Evolutionary conservation across 1,140 invertebrate species (phyloP).

Genomic region (Copidosoma floridanum): DNA sequence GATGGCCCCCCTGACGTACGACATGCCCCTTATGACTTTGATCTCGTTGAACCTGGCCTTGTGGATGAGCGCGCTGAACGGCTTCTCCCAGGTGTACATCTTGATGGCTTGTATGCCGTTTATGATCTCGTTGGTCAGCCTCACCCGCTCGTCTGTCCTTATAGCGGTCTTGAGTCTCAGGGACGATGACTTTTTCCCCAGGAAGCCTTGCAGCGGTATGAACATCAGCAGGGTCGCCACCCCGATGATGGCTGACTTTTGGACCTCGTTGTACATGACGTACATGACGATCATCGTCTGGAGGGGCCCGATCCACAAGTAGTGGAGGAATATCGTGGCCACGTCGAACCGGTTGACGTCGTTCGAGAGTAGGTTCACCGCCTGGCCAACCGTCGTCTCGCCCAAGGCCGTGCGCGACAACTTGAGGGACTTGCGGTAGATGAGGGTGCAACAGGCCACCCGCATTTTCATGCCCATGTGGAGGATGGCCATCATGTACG

Average conservation of each 20-base stretch:
- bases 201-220: conserved; percentile 78
- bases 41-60: conserved; percentile 62
- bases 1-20: conserved; percentile 68
- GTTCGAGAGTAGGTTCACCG: conserved; percentile 86
- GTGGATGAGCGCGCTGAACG: conserved; percentile 70
- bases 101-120: conserved; percentile 80
- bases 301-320: conserved; percentile 72
- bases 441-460: conserved; percentile 74
- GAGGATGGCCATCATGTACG: conserved; percentile 73
- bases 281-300: conserved; percentile 73
- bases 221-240: conserved; percentile 76
- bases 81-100: conserved; percentile 89
- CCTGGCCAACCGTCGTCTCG: conserved; percentile 78
- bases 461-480: conserved; percentile 74
- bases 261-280: conserved; percentile 74
- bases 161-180: conserved; percentile 61
- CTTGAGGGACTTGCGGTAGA: conserved; percentile 76
- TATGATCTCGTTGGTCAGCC: conserved; percentile 83
- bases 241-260: conserved; percentile 72
- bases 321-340: conserved; percentile 65
- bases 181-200: conserved; percentile 67
- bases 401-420: conserved; percentile 68
- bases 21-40: conserved; percentile 65
- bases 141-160: conserved; percentile 78
- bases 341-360: conserved; percentile 75